Conservation (phyloP, 2,888 invertebrate species). For the Orthosia incerta region DNA sequence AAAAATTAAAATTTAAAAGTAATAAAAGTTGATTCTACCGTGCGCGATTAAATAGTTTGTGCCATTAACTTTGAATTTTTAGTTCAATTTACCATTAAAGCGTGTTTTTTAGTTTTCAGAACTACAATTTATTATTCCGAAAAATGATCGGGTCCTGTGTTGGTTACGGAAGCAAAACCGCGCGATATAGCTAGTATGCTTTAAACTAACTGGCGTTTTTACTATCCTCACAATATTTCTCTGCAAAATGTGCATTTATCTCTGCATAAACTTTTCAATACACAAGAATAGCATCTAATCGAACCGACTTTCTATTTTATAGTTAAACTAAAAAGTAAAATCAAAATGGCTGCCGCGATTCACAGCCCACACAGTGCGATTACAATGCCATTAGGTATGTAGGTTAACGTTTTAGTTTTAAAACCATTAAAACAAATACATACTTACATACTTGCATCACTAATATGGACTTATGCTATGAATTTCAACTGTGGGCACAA, state of each 20-base stretch:
- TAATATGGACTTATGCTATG: constrained; percentile 5
- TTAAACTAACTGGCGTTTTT: not conserved
- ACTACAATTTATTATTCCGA: too few relatives aligned
- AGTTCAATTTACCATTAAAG: too few relatives aligned
- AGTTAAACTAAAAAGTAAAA: constrained; percentile 36
- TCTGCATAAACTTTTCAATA: constrained; percentile 22
- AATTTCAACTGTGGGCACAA: constrained; percentile 1
- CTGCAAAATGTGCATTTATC: constrained; percentile 21
- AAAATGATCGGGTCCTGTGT: not conserved
- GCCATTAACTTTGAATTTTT: too few relatives aligned
- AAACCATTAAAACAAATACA: constrained; percentile 47
- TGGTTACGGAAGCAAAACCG: not conserved
- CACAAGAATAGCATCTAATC: constrained; percentile 31
- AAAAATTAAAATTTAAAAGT: too few relatives aligned
- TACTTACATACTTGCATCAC: constrained; percentile 33
- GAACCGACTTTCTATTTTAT: constrained; percentile 58
- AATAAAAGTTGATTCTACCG: too few relatives aligned
- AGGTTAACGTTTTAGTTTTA: constrained; percentile 51
- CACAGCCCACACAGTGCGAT: constrained; percentile 49
- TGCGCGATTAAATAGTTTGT: too few relatives aligned
- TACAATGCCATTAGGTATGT: constrained; percentile 61
- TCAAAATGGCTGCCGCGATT: constrained; percentile 43
- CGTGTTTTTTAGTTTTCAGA: too few relatives aligned
- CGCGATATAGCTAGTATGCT: not conserved
- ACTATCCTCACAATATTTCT: not conserved